phyloP scores from a whole-genome alignment of 2,888 invertebrate genomes.

The Thysanoteuthis rhombus region DNA sequence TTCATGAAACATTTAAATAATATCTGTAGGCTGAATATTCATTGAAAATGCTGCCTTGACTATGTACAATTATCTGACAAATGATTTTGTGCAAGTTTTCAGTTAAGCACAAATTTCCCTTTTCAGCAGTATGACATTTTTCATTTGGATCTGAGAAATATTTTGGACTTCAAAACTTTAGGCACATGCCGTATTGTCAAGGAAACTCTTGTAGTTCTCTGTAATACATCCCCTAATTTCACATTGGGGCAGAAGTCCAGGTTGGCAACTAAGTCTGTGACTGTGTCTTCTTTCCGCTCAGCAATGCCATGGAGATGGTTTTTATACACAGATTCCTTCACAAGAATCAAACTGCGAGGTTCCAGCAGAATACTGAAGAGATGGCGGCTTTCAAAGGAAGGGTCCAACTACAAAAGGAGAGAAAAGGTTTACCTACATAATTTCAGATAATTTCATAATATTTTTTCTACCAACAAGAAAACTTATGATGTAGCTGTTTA shows the following conservation, averaged over 20 bases:
- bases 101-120: background rate
- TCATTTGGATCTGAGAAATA: conserved; percentile 46
- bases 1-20: too few relatives aligned
- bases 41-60: too few relatives aligned
- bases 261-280: conserved; percentile 68
- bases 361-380: conserved; percentile 82
- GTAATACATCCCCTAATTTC: conserved; percentile 73
- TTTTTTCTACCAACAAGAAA: background rate
- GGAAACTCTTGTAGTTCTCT: conserved; percentile 81
- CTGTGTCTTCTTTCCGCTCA: conserved; percentile 75
- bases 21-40: too few relatives aligned
- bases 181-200: conserved; percentile 93
- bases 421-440: background rate
- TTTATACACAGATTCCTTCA: conserved; percentile 84
- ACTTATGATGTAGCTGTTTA: background rate
- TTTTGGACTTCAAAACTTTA: conserved; percentile 70
- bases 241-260: conserved; percentile 74
- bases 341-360: conserved; percentile 85
- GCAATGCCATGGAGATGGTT: conserved; percentile 87
- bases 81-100: background rate
- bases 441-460: background rate
- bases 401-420: background rate
- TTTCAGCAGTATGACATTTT: background rate
- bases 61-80: background rate
- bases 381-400: conserved; percentile 62